phyloP scores from a whole-genome alignment of 2,888 invertebrate species.

The Empis stercorea region DNA sequence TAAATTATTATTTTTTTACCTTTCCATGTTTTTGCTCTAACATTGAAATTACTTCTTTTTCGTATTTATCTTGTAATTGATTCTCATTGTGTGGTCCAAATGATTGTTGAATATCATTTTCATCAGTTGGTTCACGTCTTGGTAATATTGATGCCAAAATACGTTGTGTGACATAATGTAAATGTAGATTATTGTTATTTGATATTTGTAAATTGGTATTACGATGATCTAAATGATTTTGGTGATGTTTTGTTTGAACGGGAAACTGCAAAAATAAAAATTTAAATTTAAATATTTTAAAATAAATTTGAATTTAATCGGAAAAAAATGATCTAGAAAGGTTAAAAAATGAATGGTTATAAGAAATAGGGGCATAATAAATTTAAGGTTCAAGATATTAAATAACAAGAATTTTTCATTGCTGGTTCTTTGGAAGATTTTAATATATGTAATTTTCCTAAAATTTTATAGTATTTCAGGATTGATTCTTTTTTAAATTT shows the following conservation, averaged over 20 bases:
- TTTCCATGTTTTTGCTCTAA: conserved; percentile 23
- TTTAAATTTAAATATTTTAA: background rate
- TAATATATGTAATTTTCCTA: no score
- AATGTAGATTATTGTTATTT: conserved; percentile 15
- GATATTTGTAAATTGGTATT: conserved; percentile 4
- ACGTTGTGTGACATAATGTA: conserved; percentile 22
- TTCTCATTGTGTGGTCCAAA: conserved; percentile 13
- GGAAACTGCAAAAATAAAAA: conserved; percentile 11
- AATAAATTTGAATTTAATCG: background rate
- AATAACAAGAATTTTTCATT: no score
- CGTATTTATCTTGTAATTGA: conserved; percentile 17
- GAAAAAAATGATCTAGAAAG: no score
- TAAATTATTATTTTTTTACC: conserved; percentile 12
- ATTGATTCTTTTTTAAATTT: no score
- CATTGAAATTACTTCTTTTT: conserved; percentile 21
- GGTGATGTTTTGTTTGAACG: conserved; percentile 7
- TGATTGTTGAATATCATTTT: conserved; percentile 2
- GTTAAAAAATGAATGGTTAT: no score
- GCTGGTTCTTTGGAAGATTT: no score
- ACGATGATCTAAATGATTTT: background rate
- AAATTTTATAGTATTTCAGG: no score
- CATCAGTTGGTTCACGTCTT: conserved; percentile 3
- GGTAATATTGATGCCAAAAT: conserved; percentile 22
- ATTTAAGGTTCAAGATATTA: no score
- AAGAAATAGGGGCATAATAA: no score